These are phyloP conservation scores for Coregonus sp. DNA, from an alignment of 2,797 vertebrate species.

Conservation along the genomic window DNA sequence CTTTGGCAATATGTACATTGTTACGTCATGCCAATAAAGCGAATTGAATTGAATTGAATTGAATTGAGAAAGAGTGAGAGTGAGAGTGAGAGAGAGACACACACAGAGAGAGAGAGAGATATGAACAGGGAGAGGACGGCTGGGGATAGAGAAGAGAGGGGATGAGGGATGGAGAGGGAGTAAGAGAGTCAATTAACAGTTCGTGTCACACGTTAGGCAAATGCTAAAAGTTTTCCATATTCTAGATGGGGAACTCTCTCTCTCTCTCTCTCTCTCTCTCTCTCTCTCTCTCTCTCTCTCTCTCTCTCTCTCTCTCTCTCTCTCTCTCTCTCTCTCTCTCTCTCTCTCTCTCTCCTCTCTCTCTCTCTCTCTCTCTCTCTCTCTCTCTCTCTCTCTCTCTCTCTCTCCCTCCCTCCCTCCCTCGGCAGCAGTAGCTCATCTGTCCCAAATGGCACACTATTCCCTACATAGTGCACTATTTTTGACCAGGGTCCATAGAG, in stretches of 20 bases:
- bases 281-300: too few species aligned
- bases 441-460: not conserved
- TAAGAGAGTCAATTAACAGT: conserved; percentile 28
- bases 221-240: conserved; percentile 11
- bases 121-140: not conserved
- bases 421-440: not conserved
- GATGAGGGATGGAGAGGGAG: not conserved
- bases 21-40: too few species aligned
- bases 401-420: not conserved
- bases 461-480: not conserved
- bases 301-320: too few species aligned
- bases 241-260: not conserved
- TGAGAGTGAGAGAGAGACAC: conserved; percentile 1
- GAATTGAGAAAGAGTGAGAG: conserved; percentile 38
- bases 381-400: not conserved
- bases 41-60: too few species aligned
- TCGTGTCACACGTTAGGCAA: conserved; percentile 1
- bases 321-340: too few species aligned
- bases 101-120: not conserved
- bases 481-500: conserved; percentile 26
- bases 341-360: too few species aligned
- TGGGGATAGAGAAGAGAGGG: too few species aligned
- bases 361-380: too few species aligned
- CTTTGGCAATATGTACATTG: too few species aligned
- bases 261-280: not conserved